Base-by-base conservation (phyloP, 30 jellyfish, hydroid and myxozoan species). In the Aurelia sp. region DNA sequence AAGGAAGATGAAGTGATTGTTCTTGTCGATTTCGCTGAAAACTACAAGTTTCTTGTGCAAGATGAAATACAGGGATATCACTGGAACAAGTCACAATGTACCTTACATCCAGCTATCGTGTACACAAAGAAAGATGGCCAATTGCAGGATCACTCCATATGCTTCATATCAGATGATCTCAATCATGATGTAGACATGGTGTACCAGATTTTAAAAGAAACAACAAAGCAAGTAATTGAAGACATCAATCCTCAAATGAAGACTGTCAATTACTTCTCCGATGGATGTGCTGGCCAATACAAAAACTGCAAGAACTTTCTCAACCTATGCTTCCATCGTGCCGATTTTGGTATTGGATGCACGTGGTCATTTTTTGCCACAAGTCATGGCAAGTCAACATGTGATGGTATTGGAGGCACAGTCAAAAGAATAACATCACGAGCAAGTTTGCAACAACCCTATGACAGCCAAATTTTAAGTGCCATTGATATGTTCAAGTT, bases 251-350 rank as follows among this genome's bases (percentile, higher is more conserved):
- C 88, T 21, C 44, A 79, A 75, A 17, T 85, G 13, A 63, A 59
- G 17, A 23, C 48, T 23, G 58, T 67, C 16, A 18, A 61, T 12
- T 86, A 77, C 86, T 91, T 91, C 79, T 72, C 96, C 4, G 98
- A 91, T 66, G 98, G 90, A 33, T 85, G 96, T 78, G 89, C 95
- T 59, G 92, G 93, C 67, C 97, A 90, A 77, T 90, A 90, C 60
- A 90, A 90, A 60, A 90, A 90, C 79, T 73, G 90, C 73, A 89
- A 60, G 66, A 57, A 90, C 44, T 62, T 90, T 17, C 22, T 40
- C 19, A 90, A 86, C 63, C 71, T 91, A n/a, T 86, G 98, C 70
- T 81, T 19, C 44, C 96, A 76, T 58, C 37, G 48, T 11, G 66
- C 33, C 4, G 96, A 90, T 84, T 83, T 90, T 73, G 75, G 69